Conservation (phyloP, 2,888 invertebrate genomes). For the Galeruca laticollis region DNA sequence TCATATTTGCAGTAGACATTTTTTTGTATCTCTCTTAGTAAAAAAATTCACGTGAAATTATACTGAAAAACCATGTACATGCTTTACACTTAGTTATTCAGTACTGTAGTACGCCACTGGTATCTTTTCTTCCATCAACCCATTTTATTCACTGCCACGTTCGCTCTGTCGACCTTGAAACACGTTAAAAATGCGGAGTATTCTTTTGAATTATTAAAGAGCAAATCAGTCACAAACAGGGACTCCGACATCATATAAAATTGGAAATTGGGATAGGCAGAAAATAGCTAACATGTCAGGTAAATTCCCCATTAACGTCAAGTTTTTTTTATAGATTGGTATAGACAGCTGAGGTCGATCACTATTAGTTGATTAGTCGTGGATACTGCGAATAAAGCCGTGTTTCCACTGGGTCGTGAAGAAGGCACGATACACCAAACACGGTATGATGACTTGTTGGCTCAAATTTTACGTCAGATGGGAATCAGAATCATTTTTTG, state of each 20-base stretch:
- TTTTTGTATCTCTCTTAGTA: no score
- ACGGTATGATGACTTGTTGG: no score
- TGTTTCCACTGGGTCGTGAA: neutral
- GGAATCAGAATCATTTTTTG: no score
- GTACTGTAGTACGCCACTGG: neutral
- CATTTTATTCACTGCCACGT: neutral
- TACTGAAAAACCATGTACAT: no score
- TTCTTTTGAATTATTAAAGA: neutral
- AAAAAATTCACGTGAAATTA: no score
- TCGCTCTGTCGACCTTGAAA: neutral
- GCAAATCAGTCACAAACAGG: neutral
- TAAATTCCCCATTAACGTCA: neutral
- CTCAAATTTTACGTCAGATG: no score
- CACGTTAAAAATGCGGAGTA: neutral
- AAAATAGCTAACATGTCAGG: neutral
- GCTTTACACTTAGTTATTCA: no score
- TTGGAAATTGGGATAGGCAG: neutral
- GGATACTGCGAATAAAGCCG: no score
- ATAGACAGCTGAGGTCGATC: neutral
- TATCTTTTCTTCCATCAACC: neutral
- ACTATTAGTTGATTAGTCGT: neutral
- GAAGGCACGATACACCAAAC: no score
- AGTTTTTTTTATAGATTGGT: neutral
- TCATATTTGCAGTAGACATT: no score
- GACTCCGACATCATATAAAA: neutral